Evolutionary conservation across 2,888 invertebrate genomes (phyloP), one percentile per base, ranked within the genome.

Genomic region (Xestia c-nigrum): DNA sequence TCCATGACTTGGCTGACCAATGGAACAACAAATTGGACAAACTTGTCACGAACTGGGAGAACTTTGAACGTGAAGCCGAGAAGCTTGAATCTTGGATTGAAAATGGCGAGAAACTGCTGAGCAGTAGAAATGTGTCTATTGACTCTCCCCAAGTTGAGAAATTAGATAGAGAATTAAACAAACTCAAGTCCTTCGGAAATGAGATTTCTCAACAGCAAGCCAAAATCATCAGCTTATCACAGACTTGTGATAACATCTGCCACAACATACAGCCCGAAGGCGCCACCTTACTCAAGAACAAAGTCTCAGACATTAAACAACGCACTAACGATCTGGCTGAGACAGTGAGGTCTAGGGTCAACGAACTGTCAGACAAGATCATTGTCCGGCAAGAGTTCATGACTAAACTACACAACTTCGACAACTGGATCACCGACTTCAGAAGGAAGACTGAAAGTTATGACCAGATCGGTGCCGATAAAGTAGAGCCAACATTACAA

Each of bases 161-260:
- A 89, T 94, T 99, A 43, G 98, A 98, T 90, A 97, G 98, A 81
- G 98, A 98, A 93, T 93, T 99, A 64, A 97, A 97, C 59, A 97
- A 98, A 91, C 93, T 98, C 0, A 98, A 98, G 92, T 98, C 98
- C 1, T 98, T 98, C 83, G 98, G 98, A 85, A 98, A 98, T 89
- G 98, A 99, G 91, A 98, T 99, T 85, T 98, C 98, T 0, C 98
- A 98, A 90, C 98, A 99, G 88, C 98, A 98, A 94, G 98, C 98
- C 0, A 98, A 98, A 92, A 95, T 99, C 65, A 98, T 98, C 61
- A 97, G 98, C 1, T 93, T 99, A 64, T 98, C 98, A 0, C 98
- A 99, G 92, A 97, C 97, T 66, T 98, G 98, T 83, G 99, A 99
- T 91, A 97, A 98, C 76, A 98, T 99, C 40, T 98, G 98, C 78